Evolutionary conservation across 2,113 vertebrate genomes (phyloP).

Genomic region (Scomber colias): DNA sequence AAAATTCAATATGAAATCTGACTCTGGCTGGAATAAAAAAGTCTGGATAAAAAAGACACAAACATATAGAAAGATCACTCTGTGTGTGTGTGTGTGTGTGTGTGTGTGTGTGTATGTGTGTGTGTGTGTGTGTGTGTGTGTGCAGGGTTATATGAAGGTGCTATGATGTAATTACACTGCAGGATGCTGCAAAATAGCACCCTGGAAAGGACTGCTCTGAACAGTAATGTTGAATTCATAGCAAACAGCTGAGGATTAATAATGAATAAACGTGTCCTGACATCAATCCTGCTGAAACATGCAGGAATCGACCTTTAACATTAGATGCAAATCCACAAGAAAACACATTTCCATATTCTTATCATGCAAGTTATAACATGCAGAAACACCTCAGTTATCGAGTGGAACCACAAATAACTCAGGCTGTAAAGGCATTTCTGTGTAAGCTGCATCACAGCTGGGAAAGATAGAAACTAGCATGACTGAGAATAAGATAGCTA

Average conservation of each 20-base stretch:
- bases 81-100: constrained; percentile 16
- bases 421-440: neutral
- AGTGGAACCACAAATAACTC: constrained; percentile 18
- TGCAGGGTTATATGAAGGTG: constrained; percentile 43
- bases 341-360: constrained; percentile 31
- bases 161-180: constrained; percentile 67
- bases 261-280: constrained; percentile 55
- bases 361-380: constrained; percentile 26
- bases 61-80: constrained; percentile 14
- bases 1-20: constrained; percentile 75
- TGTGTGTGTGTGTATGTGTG: constrained; percentile 33
- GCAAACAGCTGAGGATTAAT: constrained; percentile 66
- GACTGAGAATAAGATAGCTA: constrained; percentile 4
- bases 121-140: constrained; percentile 18
- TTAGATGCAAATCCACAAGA: constrained; percentile 10
- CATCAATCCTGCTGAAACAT: constrained; percentile 41
- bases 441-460: constrained; percentile 12
- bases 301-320: constrained; percentile 41
- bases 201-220: constrained; percentile 58
- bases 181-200: constrained; percentile 54
- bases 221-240: constrained; percentile 51
- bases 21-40: constrained; percentile 68
- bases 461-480: constrained; percentile 9
- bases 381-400: constrained; percentile 18
- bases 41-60: constrained; percentile 41